A percentile compares a stretch with the other conserved stretches of the same genome.
phyloP scores from a whole-genome alignment of 2,888 invertebrate genomes.

The Keiferia lycopersicella region DNA sequence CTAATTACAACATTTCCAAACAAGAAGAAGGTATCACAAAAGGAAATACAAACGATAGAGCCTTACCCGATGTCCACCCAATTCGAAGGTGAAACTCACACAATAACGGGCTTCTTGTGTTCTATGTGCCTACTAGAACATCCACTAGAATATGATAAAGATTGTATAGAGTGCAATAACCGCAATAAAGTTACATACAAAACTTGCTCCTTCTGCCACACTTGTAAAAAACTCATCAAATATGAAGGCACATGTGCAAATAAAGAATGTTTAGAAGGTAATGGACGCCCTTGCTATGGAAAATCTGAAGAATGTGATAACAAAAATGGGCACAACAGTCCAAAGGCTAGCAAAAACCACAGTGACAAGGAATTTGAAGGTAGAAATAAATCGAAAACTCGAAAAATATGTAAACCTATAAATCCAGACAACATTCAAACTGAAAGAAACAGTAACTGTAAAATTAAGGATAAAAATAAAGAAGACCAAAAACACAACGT shows the following conservation, averaged over 20 bases:
- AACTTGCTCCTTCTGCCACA: neutral
- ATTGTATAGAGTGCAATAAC: neutral
- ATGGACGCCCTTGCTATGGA: too few species aligned
- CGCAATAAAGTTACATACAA: neutral
- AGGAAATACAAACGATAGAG: neutral
- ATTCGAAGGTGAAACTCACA: constrained; percentile 30
- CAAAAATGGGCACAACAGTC: too few species aligned
- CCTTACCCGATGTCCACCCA: constrained; percentile 34
- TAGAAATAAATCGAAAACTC: neutral
- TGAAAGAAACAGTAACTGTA: neutral
- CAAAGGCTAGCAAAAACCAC: too few species aligned
- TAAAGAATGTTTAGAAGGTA: neutral
- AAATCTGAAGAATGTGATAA: too few species aligned
- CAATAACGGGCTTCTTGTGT: constrained; percentile 49
- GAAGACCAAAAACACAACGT: neutral
- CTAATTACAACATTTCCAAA: constrained; percentile 55
- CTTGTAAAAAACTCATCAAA: neutral
- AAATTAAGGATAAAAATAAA: neutral
- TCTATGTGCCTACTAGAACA: constrained; percentile 58
- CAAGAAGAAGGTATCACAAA: constrained; percentile 34
- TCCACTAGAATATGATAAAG: constrained; percentile 21
- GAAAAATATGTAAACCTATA: neutral
- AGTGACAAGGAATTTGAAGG: neutral
- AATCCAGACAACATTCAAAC: neutral
- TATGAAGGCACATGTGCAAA: neutral